These are phyloP conservation scores for Steatocranus sp. DNA, from an alignment of 2,797 vertebrate genomes.

Conservation along the genomic window DNA sequence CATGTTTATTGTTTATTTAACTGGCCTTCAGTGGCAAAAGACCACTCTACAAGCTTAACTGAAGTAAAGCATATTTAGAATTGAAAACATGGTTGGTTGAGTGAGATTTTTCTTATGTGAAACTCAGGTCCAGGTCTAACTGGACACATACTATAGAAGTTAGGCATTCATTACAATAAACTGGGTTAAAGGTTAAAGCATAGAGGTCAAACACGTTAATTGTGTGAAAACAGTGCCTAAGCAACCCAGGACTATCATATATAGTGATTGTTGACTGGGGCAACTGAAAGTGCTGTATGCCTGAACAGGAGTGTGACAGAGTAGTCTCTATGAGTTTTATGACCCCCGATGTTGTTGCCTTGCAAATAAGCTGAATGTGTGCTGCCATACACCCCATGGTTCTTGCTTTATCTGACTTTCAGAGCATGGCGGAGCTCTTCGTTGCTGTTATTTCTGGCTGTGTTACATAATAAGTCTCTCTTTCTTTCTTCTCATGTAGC, in stretches of 20 bases:
- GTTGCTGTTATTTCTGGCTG: constrained; percentile 37
- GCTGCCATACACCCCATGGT: background rate
- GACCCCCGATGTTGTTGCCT: constrained; percentile 19
- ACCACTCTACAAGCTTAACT: background rate
- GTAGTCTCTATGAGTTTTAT: constrained; percentile 6
- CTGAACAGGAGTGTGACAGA: background rate
- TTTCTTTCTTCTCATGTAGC: constrained; percentile 29
- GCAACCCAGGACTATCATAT: background rate
- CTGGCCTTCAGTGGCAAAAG: background rate
- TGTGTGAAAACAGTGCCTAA: background rate
- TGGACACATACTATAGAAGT: background rate
- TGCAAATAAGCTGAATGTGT: constrained; percentile 32
- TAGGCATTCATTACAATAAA: background rate
- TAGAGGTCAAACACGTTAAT: background rate
- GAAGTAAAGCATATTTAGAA: background rate
- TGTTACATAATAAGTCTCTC: constrained; percentile 42
- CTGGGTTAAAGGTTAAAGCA: background rate
- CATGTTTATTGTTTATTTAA: background rate
- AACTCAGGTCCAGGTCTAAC: background rate
- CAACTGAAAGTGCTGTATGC: background rate
- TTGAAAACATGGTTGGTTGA: background rate
- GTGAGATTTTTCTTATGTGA: background rate
- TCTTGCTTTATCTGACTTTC: constrained; percentile 21
- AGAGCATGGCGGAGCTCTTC: constrained; percentile 18
- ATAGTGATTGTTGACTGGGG: background rate